Percentiles rank a stretch among this genome's conserved stretches.
These are phyloP conservation scores for Apostichopus californicus DNA, from an alignment of 35 echinoderm and acorn worm genomes.

Conservation along the genomic window DNA sequence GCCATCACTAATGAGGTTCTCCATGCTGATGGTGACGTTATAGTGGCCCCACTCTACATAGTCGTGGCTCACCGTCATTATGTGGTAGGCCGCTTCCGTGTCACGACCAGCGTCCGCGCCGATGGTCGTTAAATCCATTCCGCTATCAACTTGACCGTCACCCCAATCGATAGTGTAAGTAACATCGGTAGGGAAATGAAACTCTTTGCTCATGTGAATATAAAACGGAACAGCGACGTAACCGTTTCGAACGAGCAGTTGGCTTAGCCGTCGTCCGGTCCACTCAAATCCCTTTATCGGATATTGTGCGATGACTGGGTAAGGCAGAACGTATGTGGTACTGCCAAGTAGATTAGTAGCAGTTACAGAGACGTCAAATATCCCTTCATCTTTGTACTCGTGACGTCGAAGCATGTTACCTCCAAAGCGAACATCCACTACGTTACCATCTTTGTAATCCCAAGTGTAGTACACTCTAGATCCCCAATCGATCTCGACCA, in stretches of 20 bases:
- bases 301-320: slow-evolving; percentile 78
- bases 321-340: slow-evolving; percentile 47
- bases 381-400: slow-evolving; percentile 64
- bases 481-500: slow-evolving; percentile 73
- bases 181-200: slow-evolving; percentile 81
- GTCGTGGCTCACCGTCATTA: slow-evolving; percentile 60
- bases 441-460: slow-evolving; percentile 84
- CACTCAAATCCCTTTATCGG: slow-evolving; percentile 72
- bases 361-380: slow-evolving; percentile 65
- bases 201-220: slow-evolving; percentile 54
- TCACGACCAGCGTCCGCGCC: slow-evolving; percentile 45
- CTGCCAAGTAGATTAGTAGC: slow-evolving; percentile 75
- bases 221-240: slow-evolving; percentile 74
- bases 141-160: slow-evolving; percentile 45
- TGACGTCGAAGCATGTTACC: slow-evolving; percentile 64
- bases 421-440: slow-evolving; percentile 41
- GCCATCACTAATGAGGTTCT: slow-evolving; percentile 76
- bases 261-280: slow-evolving; percentile 70
- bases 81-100: slow-evolving; percentile 66
- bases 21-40: slow-evolving; percentile 71
- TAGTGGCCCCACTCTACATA: slow-evolving; percentile 82
- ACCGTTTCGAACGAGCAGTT: slow-evolving; percentile 49
- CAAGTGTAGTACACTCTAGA: slow-evolving; percentile 76
- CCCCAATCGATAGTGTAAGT: slow-evolving; percentile 72
- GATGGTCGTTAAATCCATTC: slow-evolving; percentile 44